phyloP scores from a whole-genome alignment of 2,113 vertebrate genomes.

The Nannobrachium achirus region DNA sequence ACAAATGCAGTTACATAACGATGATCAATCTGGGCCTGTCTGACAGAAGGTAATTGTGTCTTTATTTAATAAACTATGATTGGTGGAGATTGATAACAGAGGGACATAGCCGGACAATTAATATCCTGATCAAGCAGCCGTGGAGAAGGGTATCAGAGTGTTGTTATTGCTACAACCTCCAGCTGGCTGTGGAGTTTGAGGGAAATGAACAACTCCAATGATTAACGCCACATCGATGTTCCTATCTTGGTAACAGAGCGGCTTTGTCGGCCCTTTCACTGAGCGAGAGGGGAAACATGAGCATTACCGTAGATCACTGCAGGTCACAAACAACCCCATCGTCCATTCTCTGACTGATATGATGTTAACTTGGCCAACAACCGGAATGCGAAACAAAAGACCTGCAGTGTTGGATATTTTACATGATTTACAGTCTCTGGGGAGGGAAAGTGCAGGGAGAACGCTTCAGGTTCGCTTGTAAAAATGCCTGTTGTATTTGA shows the following conservation, averaged over 20 bases:
- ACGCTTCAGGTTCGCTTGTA: neutral
- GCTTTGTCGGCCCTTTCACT: slow-evolving; percentile 59
- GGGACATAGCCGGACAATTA: slow-evolving; percentile 66
- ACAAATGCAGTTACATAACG: slow-evolving; percentile 40
- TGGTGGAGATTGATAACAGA: slow-evolving; percentile 70
- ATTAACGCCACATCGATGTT: slow-evolving; percentile 69
- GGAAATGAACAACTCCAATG: slow-evolving; percentile 68
- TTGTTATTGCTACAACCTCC: slow-evolving; percentile 63
- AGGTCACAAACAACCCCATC: slow-evolving; percentile 26
- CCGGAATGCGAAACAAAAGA: slow-evolving; percentile 18
- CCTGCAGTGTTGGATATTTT: slow-evolving; percentile 16
- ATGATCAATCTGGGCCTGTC: slow-evolving; percentile 17
- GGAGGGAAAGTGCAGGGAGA: neutral
- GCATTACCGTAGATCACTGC: slow-evolving; percentile 41
- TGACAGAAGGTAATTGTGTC: slow-evolving; percentile 63
- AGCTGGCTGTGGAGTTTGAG: slow-evolving; percentile 59
- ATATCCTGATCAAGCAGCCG: slow-evolving; percentile 71
- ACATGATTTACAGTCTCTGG: slow-evolving; percentile 12
- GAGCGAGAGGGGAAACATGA: slow-evolving; percentile 41
- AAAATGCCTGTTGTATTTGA: slow-evolving; percentile 22
- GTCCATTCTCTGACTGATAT: slow-evolving; percentile 20
- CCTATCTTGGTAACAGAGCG: slow-evolving; percentile 50
- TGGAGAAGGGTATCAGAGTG: slow-evolving; percentile 48
- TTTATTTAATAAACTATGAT: slow-evolving; percentile 74
- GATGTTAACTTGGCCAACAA: slow-evolving; percentile 29